These are phyloP conservation scores for Paguma larvata DNA, from an alignment of 2,797 vertebrate species.

Conservation along the genomic window DNA sequence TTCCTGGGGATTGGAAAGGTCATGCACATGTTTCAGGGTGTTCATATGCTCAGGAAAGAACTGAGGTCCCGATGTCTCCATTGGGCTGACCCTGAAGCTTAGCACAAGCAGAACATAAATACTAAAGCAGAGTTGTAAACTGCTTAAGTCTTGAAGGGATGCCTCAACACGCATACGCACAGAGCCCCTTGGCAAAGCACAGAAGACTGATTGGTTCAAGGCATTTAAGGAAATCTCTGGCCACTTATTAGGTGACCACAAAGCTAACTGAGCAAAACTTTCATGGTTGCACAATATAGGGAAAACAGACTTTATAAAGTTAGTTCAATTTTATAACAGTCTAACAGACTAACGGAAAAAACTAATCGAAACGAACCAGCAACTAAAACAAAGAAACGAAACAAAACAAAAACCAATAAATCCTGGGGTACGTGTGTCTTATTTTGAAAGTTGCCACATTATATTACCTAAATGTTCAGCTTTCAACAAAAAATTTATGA, in stretches of 20 bases:
- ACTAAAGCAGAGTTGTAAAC: not conserved
- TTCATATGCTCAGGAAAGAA: not conserved
- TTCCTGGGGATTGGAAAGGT: not conserved
- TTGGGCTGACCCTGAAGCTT: not conserved
- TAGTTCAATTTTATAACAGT: not conserved
- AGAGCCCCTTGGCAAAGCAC: not conserved
- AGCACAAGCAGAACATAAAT: not conserved
- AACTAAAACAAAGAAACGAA: not conserved
- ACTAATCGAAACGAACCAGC: not conserved
- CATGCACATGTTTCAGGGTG: not conserved
- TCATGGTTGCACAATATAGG: not conserved
- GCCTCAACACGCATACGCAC: not conserved
- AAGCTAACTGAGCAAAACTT: not conserved
- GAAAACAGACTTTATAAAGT: not conserved
- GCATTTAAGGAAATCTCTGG: not conserved
- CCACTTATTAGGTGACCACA: not conserved
- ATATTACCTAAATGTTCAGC: not conserved
- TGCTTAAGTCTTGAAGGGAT: not conserved
- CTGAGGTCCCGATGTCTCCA: not conserved
- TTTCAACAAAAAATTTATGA: not conserved
- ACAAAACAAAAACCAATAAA: not conserved
- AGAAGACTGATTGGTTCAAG: not conserved
- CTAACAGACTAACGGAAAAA: not conserved
- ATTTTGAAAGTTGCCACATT: not conserved
- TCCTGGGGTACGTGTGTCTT: not conserved